Conservation (phyloP, 2,888 invertebrate genomes). For the Callinectes sapidus region DNA sequence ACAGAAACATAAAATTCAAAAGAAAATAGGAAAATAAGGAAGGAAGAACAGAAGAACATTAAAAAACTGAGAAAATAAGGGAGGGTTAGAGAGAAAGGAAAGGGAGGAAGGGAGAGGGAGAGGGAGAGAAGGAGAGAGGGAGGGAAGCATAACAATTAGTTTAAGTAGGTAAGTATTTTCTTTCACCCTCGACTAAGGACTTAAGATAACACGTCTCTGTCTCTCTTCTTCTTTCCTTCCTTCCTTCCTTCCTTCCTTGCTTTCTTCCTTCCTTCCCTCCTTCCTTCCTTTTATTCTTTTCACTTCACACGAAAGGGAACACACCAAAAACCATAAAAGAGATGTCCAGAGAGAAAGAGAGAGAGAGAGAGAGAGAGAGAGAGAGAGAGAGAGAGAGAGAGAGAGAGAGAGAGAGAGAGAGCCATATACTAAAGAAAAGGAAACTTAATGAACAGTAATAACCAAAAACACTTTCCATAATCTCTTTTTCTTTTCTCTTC, state of each 20-base stretch:
- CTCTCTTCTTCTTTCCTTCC: no score
- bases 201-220: no score
- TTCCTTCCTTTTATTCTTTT: no score
- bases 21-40: not conserved
- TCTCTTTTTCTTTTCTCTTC: not conserved
- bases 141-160: no score
- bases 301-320: no score
- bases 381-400: constrained; percentile 5
- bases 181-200: no score
- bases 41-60: not conserved
- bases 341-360: not conserved
- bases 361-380: constrained; percentile 15
- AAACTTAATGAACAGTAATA: no score
- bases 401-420: constrained; percentile 37
- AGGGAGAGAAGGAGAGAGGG: not conserved
- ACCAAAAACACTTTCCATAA: no score
- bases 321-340: not conserved
- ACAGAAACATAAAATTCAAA: not conserved
- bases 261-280: no score
- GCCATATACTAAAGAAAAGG: not conserved
- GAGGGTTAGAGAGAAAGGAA: not conserved
- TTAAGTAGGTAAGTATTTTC: no score
- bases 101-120: not conserved
- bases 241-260: no score
- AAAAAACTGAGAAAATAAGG: not conserved